Base-by-base conservation (phyloP, 2,888 invertebrate genomes). In the Drosophila colorata region DNA sequence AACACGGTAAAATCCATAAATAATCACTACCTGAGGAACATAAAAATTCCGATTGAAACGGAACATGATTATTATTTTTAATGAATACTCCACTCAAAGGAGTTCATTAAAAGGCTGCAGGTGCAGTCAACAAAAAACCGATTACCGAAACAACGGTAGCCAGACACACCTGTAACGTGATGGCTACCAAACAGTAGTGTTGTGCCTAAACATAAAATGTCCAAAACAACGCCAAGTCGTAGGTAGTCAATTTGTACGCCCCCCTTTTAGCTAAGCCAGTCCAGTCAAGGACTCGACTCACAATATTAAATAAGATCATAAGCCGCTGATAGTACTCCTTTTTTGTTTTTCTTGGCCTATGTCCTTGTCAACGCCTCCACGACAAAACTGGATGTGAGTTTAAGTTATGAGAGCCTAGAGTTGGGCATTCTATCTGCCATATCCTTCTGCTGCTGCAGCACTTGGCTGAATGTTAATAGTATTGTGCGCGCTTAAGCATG, bases 401-500 rank as follows among this genome's bases (percentile, higher is more conserved):
- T 25, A 55, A 77, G 64, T 64, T 74, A 74, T 74, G 75, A 7
- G 53, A 13, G 38, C 20, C 23, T n/a, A 33, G 28, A 52, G 53
- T 53, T 53, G 44, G 37, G 37, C 20, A 52, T n/a, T n/a, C 40
- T 25, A 1, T 25, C 9, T 28, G 9, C 9, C 28, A 28, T 9
- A 28, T 28, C 28, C 28, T 28, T 28, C 9, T 28, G 28, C 28
- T 52, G 51, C 37, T 35, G 41, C 43, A 43, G 64, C 37, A 14
- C 41, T 53, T 46, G 52, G 55, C 59, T 63, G 73, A 80, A 74
- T 86, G 63, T 80, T 80, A 88, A 80, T 80, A 46, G 71, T 66
- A 66, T 52, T 83, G 69, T 66, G 87, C 57, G 71, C 88, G 84
- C 77, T 80, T 87, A 87, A 87, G 88, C 88, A 84, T 84, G 88